Conservation (phyloP, 2,888 invertebrate genomes). For the Sthenelais limicola region DNA sequence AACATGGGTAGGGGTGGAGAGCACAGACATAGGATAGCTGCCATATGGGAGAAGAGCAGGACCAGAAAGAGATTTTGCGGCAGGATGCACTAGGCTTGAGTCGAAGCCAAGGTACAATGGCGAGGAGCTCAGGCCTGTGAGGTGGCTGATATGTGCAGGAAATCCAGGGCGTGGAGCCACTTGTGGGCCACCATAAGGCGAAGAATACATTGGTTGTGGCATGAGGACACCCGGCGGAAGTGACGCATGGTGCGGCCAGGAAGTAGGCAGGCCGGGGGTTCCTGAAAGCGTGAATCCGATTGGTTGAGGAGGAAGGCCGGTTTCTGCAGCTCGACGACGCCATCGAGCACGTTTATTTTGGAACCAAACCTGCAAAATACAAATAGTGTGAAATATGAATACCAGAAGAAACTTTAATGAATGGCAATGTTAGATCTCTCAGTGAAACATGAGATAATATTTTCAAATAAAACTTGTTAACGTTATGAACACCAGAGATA, state of each 20-base stretch:
- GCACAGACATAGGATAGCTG: conserved; percentile 13
- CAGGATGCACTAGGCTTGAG: conserved; percentile 24
- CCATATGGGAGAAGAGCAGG: conserved; percentile 16
- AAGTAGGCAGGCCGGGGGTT: conserved; percentile 18
- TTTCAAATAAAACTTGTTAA: too few relatives aligned
- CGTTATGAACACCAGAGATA: too few relatives aligned
- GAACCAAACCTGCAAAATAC: conserved; percentile 41
- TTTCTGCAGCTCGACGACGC: conserved; percentile 38
- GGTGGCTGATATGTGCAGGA: background rate
- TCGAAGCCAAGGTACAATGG: conserved; percentile 30
- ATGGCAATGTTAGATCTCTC: too few relatives aligned
- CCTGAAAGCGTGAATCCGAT: conserved; percentile 35
- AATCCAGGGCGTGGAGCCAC: conserved; percentile 9
- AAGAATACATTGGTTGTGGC: conserved; percentile 22
- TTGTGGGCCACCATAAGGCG: background rate
- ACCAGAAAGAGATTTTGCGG: background rate
- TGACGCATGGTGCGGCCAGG: conserved; percentile 24
- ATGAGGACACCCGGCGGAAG: conserved; percentile 26
- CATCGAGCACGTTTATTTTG: conserved; percentile 44
- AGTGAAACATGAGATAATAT: too few relatives aligned
- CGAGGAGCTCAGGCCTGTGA: background rate
- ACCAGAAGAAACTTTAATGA: too few relatives aligned
- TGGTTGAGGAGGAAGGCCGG: conserved; percentile 33
- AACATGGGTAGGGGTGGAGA: background rate
- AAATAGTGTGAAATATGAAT: background rate